Evolutionary conservation across 2,113 vertebrate genomes (phyloP).

Genomic region (Sturnira hondurensis): DNA sequence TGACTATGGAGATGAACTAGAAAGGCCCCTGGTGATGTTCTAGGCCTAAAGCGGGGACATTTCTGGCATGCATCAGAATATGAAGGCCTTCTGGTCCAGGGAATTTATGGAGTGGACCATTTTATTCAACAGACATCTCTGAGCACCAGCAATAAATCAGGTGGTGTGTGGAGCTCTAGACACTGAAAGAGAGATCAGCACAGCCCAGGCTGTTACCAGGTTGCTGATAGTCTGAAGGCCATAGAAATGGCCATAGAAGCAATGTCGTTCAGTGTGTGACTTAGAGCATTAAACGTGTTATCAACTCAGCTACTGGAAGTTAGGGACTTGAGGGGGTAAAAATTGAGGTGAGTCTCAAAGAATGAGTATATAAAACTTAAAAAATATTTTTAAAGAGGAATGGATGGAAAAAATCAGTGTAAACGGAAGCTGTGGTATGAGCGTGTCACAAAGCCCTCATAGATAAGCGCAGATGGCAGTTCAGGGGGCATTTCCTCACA

Average conservation of each 20-base stretch:
- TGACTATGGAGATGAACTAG: background rate
- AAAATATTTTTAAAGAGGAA: background rate
- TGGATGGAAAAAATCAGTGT: background rate
- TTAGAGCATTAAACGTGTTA: background rate
- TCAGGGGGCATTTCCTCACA: background rate
- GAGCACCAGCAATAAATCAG: background rate
- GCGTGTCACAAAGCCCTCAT: background rate
- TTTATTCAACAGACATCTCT: background rate
- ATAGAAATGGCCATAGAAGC: background rate
- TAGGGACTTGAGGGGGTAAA: background rate
- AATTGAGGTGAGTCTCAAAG: background rate
- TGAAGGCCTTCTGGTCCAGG: background rate
- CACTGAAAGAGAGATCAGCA: background rate
- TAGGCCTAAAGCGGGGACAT: background rate
- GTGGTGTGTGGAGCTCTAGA: no score
- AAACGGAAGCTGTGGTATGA: background rate
- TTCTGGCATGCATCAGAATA: background rate
- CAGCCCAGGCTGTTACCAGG: background rate
- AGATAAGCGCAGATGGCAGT: background rate
- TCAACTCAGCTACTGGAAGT: background rate
- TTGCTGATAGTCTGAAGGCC: background rate
- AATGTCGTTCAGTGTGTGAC: fast-evolving
- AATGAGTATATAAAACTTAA: background rate
- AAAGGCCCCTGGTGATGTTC: background rate
- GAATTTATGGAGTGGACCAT: background rate